Base-by-base conservation (phyloP, 2,888 invertebrate genomes). In the Cataglyphis cursor region DNA sequence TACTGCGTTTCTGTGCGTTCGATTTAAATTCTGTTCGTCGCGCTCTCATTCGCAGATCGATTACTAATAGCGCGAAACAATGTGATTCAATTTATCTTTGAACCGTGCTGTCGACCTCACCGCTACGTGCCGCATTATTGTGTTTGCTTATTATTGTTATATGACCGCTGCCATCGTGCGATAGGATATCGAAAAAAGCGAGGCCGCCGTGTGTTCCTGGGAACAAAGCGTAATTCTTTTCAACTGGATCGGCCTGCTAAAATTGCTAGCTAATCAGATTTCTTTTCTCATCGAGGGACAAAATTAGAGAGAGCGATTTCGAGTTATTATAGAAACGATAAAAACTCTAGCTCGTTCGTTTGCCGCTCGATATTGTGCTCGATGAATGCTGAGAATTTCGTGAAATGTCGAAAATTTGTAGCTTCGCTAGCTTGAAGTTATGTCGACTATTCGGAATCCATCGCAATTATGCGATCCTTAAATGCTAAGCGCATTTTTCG, bases 61-160 rank as follows among this genome's bases (percentile, higher is more conserved):
- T 86, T 68, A 84, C 76, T 89, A 85, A 90, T 86, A 68, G 74
- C 54, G 73, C 84, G 82, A 83, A 76, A 90, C 88, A 84, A 86
- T 89, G 84, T 83, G 66, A 82, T 88, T 89, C 78, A 81, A 73
- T 78, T 84, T 85, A 85, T 85, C 85, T 80, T 70, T 80, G 44
- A 80, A 72, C 12, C 54, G n/a, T 38, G 54, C 51, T 41, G 18
- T 35, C 59, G 12, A 8, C 44, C 44, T 38, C 51, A 38, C 66
- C 44, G 31, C 8, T 44, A 38, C 6, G 21, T 44, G 6, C n/a
- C 10, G 31, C 57, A 59, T 78, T 70, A 70, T 70, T 80, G 72
- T 51, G 38, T 80, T 70, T 80, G 24, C 59, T n/a, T n/a, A n/a
- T n/a, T 38, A 61, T 70, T 80, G 59, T 70, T 70, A 35, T 8